Evolutionary conservation across 2,113 vertebrate genomes (phyloP), one percentile per base, ranked within the genome.

Genomic region (Gnathonemus longibarbis): DNA sequence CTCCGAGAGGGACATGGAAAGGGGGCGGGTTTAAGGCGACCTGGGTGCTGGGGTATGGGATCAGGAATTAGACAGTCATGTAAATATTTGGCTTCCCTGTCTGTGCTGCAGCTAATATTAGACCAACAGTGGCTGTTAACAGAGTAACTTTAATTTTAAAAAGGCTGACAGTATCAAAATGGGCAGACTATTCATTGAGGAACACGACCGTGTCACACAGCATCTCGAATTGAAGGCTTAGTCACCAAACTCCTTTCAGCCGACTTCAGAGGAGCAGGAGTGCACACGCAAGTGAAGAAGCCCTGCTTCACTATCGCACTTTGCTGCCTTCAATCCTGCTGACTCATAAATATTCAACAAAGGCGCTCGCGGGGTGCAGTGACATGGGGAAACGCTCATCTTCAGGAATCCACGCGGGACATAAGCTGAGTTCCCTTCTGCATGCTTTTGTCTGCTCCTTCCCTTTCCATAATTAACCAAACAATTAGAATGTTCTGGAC

Each of bases 281-380:
- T 74, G 11, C 66, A 31, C 9, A 15, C n/a, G 31, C 31, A n/a
- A 70, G n/a, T 70, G 62, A 70, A 70, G 62, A 70, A 27, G n/a
- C 11, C 9, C 10, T 4, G 27, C 27, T 74, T 74, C 66, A 74
- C n/a, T 74, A 46, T 39, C 15, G 31, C 35, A 5, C 35, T 24
- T 17, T 46, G 17, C 31, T 45, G 80, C 19, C 39, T 84, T 84
- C 19, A 84, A 84, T 84, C 80, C 80, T 21, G 39, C 39, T 13
- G 17, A 84, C 42, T 46, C 80, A 84, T 83, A 83, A 83, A 83
- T 45, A 83, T 83, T 83, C 77, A 83, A 19, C 77, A 83, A 45
- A 83, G 77, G 13, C 24, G 0, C 24, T 70, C n/a, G 24, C 9
- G 15, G 6, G 8, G 24, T 74, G 27, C 27, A 9, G 31, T 1